A percentile compares a stretch with the other conserved stretches of the same genome.
Evolutionary conservation across 2,797 vertebrate genomes (phyloP).

Genomic region (Zenarchopterus dispar): DNA sequence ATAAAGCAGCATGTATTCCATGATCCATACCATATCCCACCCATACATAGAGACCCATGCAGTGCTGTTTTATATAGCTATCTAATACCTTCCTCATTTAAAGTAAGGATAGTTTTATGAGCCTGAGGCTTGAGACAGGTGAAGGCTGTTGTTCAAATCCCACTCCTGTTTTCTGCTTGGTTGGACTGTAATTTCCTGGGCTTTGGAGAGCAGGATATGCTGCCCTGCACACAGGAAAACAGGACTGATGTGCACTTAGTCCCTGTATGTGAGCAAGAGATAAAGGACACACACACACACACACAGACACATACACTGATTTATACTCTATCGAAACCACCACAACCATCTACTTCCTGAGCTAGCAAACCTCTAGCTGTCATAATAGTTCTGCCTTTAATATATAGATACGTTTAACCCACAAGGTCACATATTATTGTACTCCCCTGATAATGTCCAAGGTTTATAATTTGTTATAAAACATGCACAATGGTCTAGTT

Average conservation of each 20-base stretch:
- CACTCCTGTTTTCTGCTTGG: constrained; percentile 82
- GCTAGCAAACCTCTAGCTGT: constrained; percentile 37
- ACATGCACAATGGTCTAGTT: constrained; percentile 30
- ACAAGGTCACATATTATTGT: constrained; percentile 17
- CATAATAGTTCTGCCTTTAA: constrained; percentile 43
- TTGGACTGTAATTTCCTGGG: constrained; percentile 82
- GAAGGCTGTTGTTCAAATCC: constrained; percentile 77
- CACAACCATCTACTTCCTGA: constrained; percentile 9
- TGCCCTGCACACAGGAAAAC: constrained; percentile 79
- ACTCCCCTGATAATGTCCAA: constrained; percentile 18
- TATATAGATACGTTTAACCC: constrained; percentile 36
- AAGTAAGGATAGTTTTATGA: constrained; percentile 57
- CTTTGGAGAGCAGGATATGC: constrained; percentile 76
- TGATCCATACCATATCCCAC: neutral
- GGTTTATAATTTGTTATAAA: constrained; percentile 38
- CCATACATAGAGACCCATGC: neutral
- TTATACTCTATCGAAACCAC: constrained; percentile 9
- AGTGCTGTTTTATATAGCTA: constrained; percentile 27
- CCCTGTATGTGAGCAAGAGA: constrained; percentile 70
- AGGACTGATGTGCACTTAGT: constrained; percentile 74
- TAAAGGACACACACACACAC: constrained; percentile 56
- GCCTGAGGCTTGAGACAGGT: constrained; percentile 61
- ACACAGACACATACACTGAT: constrained; percentile 24
- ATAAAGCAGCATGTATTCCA: neutral
- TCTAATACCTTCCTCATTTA: constrained; percentile 62